Evolutionary conservation across 2,797 vertebrate genomes (phyloP), one percentile per base, ranked within the genome.

Genomic region (Coreius guichenoti): DNA sequence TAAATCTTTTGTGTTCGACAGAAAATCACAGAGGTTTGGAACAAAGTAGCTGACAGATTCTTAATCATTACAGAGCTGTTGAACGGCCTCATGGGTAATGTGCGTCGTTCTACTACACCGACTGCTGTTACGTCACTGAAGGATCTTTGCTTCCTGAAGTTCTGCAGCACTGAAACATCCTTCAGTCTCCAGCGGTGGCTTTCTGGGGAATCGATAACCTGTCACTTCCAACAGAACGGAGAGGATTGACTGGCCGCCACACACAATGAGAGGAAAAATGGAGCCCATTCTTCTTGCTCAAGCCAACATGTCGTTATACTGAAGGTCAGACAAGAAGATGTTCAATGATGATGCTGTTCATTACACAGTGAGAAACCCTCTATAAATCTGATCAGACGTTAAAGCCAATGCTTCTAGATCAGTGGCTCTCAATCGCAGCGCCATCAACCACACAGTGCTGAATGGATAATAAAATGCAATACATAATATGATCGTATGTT

Each of bases 181-280:
- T 51, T 80, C 63, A 80, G 29, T 33, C 43, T 67, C 23, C 61
- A 67, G 61, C 19, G 3, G 43, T 17, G 75, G 74, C 19, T 26
- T 6, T 11, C 56, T 45, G n/a, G 56, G 17, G 12, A 33, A 51
- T 80, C 78, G 19, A 68, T 68, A 68, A 51, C 26, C 19, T 80
- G 45, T 51, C 43, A 33, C 78, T 80, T 33, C 29, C 45, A 68
- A 36, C 63, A 80, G 33, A 67, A 68, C 29, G 1, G 8, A 36
- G 45, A 68, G 29, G 33, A 80, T 23, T 36, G 78, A 68, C 45
- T 23, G 1, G 8, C 19, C 17, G 7, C 19, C 58, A 19, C 51
- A 77, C 74, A 77, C 33, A 58, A 77, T 39, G 21, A 54, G 73
- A 58, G 51, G 21, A 49, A 31, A 80, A 68, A 68, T 6, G 6